phyloP scores from a whole-genome alignment of 2,888 invertebrate genomes.

The Tigriopus californicus region DNA sequence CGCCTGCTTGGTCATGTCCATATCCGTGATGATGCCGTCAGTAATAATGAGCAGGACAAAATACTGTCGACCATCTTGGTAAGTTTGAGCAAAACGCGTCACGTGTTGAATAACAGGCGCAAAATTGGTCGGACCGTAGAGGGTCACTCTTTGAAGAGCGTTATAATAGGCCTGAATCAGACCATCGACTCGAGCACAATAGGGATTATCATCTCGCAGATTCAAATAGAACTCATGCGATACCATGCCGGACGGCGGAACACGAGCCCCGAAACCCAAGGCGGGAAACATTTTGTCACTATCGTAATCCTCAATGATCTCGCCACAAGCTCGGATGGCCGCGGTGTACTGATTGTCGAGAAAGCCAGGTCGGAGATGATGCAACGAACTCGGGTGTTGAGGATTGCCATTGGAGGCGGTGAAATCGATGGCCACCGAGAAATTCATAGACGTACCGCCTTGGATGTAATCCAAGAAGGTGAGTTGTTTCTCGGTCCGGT shows the following conservation, averaged over 20 bases:
- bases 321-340: constrained; percentile 29
- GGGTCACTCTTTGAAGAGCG: constrained; percentile 27
- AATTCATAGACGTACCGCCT: constrained; percentile 28
- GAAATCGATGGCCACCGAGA: constrained; percentile 27
- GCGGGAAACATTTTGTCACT: constrained; percentile 31
- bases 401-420: constrained; percentile 27
- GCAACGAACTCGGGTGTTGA: constrained; percentile 27
- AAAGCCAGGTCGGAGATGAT: constrained; percentile 24
- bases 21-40: constrained; percentile 35
- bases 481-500: constrained; percentile 21
- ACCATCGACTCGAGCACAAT: constrained; percentile 28
- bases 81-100: constrained; percentile 27
- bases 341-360: constrained; percentile 29
- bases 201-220: constrained; percentile 29
- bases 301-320: constrained; percentile 32
- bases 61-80: constrained; percentile 24
- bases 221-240: constrained; percentile 31
- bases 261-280: constrained; percentile 31
- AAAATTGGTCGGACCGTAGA: constrained; percentile 39
- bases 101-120: constrained; percentile 33
- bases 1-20: constrained; percentile 33
- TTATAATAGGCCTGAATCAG: constrained; percentile 32
- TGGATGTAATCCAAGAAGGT: constrained; percentile 34
- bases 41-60: constrained; percentile 36
- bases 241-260: constrained; percentile 31